A percentile compares a stretch with the other conserved stretches of the same genome.
These are phyloP conservation scores for Corythornis madagascariensis DNA, from an alignment of 2,113 vertebrate species.

Conservation along the genomic window DNA sequence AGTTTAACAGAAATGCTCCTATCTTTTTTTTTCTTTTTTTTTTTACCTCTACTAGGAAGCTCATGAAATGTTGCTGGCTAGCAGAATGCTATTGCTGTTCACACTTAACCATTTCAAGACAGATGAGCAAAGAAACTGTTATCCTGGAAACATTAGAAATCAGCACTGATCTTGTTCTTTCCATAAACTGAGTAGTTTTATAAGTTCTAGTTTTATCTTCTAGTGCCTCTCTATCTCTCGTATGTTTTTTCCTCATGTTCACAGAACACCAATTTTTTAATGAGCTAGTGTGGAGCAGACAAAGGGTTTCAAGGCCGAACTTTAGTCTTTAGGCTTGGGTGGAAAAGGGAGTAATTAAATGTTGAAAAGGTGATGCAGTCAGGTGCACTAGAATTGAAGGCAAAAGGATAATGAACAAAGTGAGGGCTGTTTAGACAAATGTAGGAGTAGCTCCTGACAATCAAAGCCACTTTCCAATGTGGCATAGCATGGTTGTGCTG, in stretches of 20 bases:
- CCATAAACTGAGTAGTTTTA: neutral
- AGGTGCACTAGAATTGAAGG: neutral
- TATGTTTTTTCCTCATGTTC: neutral
- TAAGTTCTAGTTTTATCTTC: neutral
- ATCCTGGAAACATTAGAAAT: neutral
- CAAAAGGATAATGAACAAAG: constrained; percentile 14
- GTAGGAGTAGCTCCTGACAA: neutral
- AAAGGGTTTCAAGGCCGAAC: constrained; percentile 20
- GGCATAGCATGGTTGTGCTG: neutral
- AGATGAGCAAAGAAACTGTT: neutral
- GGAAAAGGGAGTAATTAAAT: constrained; percentile 45
- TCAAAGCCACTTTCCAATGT: neutral
- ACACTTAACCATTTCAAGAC: neutral
- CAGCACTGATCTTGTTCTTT: neutral
- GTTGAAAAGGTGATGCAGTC: neutral
- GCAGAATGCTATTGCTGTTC: neutral
- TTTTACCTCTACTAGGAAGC: neutral
- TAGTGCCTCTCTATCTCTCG: neutral
- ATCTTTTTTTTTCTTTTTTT: neutral
- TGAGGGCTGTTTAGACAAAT: constrained; percentile 7
- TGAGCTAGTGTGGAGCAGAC: neutral
- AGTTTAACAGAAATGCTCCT: neutral
- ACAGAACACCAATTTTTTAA: neutral
- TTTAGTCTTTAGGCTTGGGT: neutral
- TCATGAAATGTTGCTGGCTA: neutral